Conservation (phyloP, 2,113 vertebrate species). For the Pachypanchax playfairii region DNA sequence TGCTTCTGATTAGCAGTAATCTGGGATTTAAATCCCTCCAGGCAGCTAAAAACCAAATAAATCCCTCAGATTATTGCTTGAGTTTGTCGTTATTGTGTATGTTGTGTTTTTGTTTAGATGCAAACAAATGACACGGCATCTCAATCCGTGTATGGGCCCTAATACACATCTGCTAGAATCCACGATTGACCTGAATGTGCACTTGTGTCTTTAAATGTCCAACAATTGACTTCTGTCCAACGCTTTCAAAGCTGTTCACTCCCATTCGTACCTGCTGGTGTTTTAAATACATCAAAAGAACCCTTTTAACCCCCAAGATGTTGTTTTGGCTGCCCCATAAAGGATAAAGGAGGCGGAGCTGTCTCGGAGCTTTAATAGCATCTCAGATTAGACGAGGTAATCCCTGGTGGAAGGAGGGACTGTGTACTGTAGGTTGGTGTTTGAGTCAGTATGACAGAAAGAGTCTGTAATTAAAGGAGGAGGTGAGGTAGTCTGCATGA, state of each 20-base stretch:
- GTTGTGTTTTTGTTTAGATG: slow-evolving; percentile 15
- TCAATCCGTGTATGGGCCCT: slow-evolving; percentile 39
- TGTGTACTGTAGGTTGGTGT: slow-evolving; percentile 60
- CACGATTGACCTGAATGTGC: not conserved
- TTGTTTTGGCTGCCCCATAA: slow-evolving; percentile 66
- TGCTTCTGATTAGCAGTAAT: slow-evolving; percentile 69
- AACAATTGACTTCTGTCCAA: too few relatives aligned
- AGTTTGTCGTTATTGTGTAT: slow-evolving; percentile 35
- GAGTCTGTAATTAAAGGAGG: slow-evolving; percentile 3
- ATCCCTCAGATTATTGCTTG: slow-evolving; percentile 60
- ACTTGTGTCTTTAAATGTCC: not conserved
- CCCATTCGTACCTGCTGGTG: slow-evolving; percentile 12
- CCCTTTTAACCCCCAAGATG: slow-evolving; percentile 49
- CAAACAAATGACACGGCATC: slow-evolving; percentile 34
- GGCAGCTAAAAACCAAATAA: slow-evolving; percentile 59
- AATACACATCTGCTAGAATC: slow-evolving; percentile 1
- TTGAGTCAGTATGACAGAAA: slow-evolving; percentile 33
- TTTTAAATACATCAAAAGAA: slow-evolving; percentile 21
- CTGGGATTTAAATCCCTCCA: slow-evolving; percentile 39
- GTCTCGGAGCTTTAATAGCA: slow-evolving; percentile 65
- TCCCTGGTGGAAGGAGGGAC: slow-evolving; percentile 61
- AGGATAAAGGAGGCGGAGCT: slow-evolving; percentile 36
- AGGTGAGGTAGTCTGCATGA: too few relatives aligned
- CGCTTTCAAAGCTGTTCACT: not conserved
- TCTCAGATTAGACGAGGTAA: slow-evolving; percentile 77